Percentiles rank a stretch among this genome's conserved stretches.
Conservation (phyloP, 2,113 vertebrate genomes). For the Festucalex cinctus region DNA sequence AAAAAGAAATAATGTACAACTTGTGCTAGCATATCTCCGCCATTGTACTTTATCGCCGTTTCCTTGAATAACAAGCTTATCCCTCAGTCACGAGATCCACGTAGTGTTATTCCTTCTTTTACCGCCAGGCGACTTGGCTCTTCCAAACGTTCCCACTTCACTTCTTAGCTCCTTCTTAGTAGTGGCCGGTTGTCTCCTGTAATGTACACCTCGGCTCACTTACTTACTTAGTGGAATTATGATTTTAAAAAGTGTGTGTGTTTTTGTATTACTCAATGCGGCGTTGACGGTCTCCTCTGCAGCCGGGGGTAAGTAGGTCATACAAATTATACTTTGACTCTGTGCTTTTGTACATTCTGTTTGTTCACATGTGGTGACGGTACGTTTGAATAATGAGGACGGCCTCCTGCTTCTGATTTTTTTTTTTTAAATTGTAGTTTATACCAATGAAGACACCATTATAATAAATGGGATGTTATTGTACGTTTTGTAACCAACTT, state of each 20-base stretch:
- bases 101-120: not conserved
- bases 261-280: slow-evolving; percentile 9
- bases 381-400: not conserved
- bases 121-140: not conserved
- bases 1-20: too few relatives aligned
- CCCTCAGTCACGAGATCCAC: not conserved
- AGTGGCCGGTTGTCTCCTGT: not conserved
- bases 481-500: too few relatives aligned
- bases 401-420: not conserved
- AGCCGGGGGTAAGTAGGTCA: slow-evolving; percentile 52
- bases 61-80: not conserved
- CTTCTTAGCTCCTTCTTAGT: too few relatives aligned
- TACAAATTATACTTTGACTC: not conserved
- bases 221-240: slow-evolving; percentile 12
- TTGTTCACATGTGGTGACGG: not conserved
- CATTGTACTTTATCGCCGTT: too few relatives aligned
- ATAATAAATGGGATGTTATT: not conserved
- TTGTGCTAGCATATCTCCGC: too few relatives aligned
- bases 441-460: not conserved
- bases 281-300: slow-evolving; percentile 17
- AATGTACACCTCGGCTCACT: not conserved
- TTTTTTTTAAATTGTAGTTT: not conserved
- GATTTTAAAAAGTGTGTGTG: not conserved
- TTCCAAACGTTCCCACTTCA: too few relatives aligned
- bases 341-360: not conserved